A percentile compares a stretch with the other conserved stretches of the same genome.
phyloP scores from a whole-genome alignment of 2,888 invertebrate genomes.

The Fragum sueziense region DNA sequence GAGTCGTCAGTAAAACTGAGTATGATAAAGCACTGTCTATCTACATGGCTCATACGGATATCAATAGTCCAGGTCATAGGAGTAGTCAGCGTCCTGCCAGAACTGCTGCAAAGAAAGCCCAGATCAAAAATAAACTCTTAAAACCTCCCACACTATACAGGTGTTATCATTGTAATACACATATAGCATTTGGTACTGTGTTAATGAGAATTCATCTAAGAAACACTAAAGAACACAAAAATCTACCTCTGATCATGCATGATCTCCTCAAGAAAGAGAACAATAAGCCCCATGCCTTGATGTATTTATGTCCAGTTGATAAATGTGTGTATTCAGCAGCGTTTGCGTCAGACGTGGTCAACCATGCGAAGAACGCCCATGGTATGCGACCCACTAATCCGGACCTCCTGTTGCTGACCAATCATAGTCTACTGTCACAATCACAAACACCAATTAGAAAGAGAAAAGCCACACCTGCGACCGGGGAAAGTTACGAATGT shows the following conservation, averaged over 20 bases:
- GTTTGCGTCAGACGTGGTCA: constrained; percentile 44
- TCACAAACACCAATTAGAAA: neutral
- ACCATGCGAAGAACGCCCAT: constrained; percentile 59
- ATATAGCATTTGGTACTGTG: constrained; percentile 57
- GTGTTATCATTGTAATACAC: constrained; percentile 57
- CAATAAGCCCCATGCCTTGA: constrained; percentile 31
- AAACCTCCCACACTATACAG: constrained; percentile 61
- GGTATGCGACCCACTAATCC: constrained; percentile 31
- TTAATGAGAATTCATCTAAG: constrained; percentile 59
- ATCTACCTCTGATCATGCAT: constrained; percentile 45
- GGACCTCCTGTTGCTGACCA: constrained; percentile 38
- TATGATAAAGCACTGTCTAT: constrained; percentile 58
- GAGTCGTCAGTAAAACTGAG: constrained; percentile 50
- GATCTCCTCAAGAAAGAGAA: constrained; percentile 57
- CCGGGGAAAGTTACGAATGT: constrained; percentile 56
- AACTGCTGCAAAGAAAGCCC: constrained; percentile 61
- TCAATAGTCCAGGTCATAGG: neutral
- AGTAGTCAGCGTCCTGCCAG: constrained; percentile 53
- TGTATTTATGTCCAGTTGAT: constrained; percentile 56
- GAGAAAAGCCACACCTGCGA: constrained; percentile 25
- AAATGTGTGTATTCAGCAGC: constrained; percentile 35
- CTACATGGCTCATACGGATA: constrained; percentile 55
- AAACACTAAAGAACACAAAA: constrained; percentile 33
- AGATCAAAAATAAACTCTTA: constrained; percentile 49
- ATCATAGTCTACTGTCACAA: constrained; percentile 18